Conservation (phyloP, 2,113 vertebrate species). For the Coracopsis vasa region DNA sequence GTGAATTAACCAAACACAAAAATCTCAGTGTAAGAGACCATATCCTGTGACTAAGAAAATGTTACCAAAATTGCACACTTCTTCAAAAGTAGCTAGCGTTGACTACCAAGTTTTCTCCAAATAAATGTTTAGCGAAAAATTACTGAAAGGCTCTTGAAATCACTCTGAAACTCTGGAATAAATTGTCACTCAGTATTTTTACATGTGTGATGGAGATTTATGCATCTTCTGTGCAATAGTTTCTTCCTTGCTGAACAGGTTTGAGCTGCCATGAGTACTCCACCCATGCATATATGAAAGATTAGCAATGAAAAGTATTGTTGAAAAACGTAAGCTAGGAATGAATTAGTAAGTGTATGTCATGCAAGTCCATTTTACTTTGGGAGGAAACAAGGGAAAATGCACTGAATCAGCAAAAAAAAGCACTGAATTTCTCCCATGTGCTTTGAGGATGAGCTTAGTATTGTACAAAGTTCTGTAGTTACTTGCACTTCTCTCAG, state of each 20-base stretch:
- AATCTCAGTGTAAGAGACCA: not conserved
- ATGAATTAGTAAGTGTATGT: not conserved
- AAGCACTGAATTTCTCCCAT: not conserved
- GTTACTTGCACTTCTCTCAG: not conserved
- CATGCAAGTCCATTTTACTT: not conserved
- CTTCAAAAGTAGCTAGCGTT: rapidly evolving
- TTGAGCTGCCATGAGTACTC: not conserved
- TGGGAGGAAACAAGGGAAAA: not conserved
- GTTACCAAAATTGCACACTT: not conserved
- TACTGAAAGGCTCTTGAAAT: not conserved
- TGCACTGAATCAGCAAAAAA: not conserved
- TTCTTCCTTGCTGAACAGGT: conserved; percentile 32
- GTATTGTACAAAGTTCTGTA: not conserved
- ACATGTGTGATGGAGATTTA: not conserved
- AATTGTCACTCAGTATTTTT: not conserved
- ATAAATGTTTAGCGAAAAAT: not conserved
- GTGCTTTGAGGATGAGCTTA: not conserved
- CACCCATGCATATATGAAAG: conserved; percentile 14
- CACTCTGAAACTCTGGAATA: not conserved
- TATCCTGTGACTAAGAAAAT: not conserved
- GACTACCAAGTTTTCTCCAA: not conserved
- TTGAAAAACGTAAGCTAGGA: conserved; percentile 16
- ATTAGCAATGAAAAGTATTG: conserved; percentile 26
- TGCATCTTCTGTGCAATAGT: not conserved
- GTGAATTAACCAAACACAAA: not conserved